Evolutionary conservation across 2,888 invertebrate species (phyloP).

Genomic region (Neoascia interrupta): DNA sequence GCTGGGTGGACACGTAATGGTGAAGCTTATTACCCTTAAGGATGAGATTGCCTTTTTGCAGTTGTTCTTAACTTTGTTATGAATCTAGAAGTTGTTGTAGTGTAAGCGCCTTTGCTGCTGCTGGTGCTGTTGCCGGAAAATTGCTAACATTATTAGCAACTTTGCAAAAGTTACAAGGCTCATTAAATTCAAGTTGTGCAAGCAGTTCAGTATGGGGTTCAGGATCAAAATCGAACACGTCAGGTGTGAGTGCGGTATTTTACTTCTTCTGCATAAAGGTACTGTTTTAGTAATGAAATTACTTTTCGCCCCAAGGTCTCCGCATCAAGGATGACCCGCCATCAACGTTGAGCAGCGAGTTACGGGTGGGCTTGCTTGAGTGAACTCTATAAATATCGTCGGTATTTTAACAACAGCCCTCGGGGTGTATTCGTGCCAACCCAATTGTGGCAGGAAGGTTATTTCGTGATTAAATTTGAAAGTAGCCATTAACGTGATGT

Average conservation of each 20-base stretch:
- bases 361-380: constrained; percentile 5
- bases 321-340: constrained; percentile 15
- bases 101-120: neutral
- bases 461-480: constrained; percentile 50
- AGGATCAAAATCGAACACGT: constrained; percentile 5
- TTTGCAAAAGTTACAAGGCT: constrained; percentile 52
- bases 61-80: constrained; percentile 31
- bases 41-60: neutral
- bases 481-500: constrained; percentile 4
- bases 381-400: constrained; percentile 27
- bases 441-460: constrained; percentile 15
- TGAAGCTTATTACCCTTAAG: neutral
- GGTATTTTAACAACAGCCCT: too few relatives aligned
- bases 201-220: neutral
- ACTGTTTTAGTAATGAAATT: constrained; percentile 27
- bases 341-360: neutral
- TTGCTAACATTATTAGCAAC: constrained; percentile 50
- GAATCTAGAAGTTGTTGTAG: constrained; percentile 16
- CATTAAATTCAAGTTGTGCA: constrained; percentile 50
- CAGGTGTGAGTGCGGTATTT: neutral
- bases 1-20: too few relatives aligned
- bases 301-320: constrained; percentile 12
- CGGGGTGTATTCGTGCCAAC: too few relatives aligned
- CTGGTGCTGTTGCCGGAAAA: constrained; percentile 11
- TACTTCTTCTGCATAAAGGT: neutral